Percentiles rank a stretch among this genome's conserved stretches.
These are phyloP conservation scores for Eupithecia insigniata DNA, from an alignment of 2,888 invertebrate species.

Conservation along the genomic window DNA sequence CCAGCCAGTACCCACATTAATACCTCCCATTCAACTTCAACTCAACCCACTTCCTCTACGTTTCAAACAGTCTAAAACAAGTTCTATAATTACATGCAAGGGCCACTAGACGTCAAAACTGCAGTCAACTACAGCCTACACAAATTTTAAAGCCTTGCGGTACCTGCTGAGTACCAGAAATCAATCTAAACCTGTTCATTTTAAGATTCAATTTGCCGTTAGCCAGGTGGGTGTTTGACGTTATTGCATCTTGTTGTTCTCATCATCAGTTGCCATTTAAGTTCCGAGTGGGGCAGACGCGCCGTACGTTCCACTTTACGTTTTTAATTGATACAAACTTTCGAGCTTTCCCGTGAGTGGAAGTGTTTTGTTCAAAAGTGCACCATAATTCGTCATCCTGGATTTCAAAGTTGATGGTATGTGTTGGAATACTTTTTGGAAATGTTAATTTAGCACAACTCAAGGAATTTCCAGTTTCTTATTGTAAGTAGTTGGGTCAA, in stretches of 20 bases:
- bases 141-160: slow-evolving; percentile 31
- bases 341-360: slow-evolving; percentile 52
- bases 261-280: slow-evolving; percentile 66
- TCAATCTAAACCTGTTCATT: slow-evolving; percentile 30
- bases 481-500: slow-evolving; percentile 5
- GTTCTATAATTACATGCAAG: slow-evolving; percentile 43
- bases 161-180: slow-evolving; percentile 21
- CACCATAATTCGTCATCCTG: slow-evolving; percentile 62
- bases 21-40: not conserved
- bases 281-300: slow-evolving; percentile 56
- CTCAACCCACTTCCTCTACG: not conserved
- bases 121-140: slow-evolving; percentile 40
- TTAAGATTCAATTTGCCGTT: slow-evolving; percentile 57
- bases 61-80: slow-evolving; percentile 7
- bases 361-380: slow-evolving; percentile 50
- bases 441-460: slow-evolving; percentile 4
- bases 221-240: slow-evolving; percentile 50
- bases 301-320: slow-evolving; percentile 34
- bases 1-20: too few relatives aligned
- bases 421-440: slow-evolving; percentile 24
- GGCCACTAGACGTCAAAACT: slow-evolving; percentile 44
- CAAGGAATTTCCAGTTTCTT: slow-evolving; percentile 10
- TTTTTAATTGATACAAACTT: slow-evolving; percentile 61
- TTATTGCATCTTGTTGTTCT: slow-evolving; percentile 56
- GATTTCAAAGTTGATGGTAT: slow-evolving; percentile 73